Evolutionary conservation across 2,797 vertebrate genomes (phyloP).

Genomic region (Sebastolobus altivelis): DNA sequence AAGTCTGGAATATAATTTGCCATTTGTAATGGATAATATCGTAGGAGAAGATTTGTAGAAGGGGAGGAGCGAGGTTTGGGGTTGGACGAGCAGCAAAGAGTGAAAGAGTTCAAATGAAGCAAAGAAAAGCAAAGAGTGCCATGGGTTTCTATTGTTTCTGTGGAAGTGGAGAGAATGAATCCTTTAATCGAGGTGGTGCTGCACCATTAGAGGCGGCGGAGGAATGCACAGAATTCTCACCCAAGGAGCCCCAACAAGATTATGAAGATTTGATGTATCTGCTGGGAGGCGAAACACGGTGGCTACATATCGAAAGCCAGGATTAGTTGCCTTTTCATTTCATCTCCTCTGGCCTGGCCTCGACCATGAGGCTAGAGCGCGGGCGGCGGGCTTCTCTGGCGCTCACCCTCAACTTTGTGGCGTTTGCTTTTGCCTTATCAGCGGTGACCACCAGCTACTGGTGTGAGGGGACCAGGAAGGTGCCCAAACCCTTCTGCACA

Average conservation of each 20-base stretch:
- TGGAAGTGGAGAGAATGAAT: slow-evolving; percentile 38
- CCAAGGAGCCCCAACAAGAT: slow-evolving; percentile 69
- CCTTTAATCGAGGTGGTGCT: slow-evolving; percentile 36
- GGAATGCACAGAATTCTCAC: slow-evolving; percentile 39
- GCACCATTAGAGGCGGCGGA: slow-evolving; percentile 33
- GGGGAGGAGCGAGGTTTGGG: slow-evolving; percentile 67
- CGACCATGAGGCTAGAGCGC: slow-evolving; percentile 80
- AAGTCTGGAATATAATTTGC: slow-evolving; percentile 73
- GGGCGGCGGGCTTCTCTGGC: slow-evolving; percentile 85
- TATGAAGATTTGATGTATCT: slow-evolving; percentile 81
- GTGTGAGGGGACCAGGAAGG: slow-evolving; percentile 90
- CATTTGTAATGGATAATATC: slow-evolving; percentile 77
- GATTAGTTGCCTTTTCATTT: slow-evolving; percentile 80
- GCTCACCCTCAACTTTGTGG: slow-evolving; percentile 87
- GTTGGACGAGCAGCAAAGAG: slow-evolving; percentile 35
- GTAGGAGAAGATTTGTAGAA: slow-evolving; percentile 60
- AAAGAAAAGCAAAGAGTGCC: slow-evolving; percentile 29
- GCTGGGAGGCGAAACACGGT: slow-evolving; percentile 69
- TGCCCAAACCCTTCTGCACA: slow-evolving; percentile 90
- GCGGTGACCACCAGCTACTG: slow-evolving; percentile 91
- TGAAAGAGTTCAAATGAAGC: slow-evolving; percentile 45
- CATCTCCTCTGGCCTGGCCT: slow-evolving; percentile 64
- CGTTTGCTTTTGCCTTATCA: slow-evolving; percentile 87
- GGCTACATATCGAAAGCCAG: slow-evolving; percentile 72
- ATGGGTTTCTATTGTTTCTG: slow-evolving; percentile 47